Base-by-base conservation (phyloP, 2,113 vertebrate genomes). In the Pygoscelis antarcticus region DNA sequence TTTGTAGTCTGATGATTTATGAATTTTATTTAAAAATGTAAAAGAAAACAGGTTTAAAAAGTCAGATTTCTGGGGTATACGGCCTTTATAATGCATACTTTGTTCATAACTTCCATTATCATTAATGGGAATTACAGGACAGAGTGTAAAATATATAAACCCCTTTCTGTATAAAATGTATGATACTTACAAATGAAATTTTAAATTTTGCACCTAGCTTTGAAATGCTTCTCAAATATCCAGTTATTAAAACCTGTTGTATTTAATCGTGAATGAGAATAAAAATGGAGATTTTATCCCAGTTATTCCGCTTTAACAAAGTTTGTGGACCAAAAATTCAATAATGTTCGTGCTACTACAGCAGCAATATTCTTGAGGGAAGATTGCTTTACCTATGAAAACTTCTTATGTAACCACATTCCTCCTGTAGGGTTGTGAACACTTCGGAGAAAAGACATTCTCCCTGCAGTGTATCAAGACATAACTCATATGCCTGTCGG, bases 201-300 rank as follows among this genome's bases (percentile, higher is more conserved):
- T 65, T 40, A 84, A 69, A n/a, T 70, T 90, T 87, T 69, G 16
- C 16, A 54, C 6, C 14, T 71, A 55, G 17, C 64, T 92, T 96
- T 83, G 42, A 96, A 95, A 83, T 75, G 13, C 22, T 95, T 83
- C 68, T 89, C 58, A 90, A 83, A 90, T 89, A 89, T 22, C n/a
- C 21, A 72, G 54, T 70, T 90, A 93, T 81, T 90, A 86, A 92
- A 92, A 74, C 7, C 11, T 74, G 13, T 15, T 16, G 4, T 40
- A 86, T 16, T 91, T 94, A 91, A 76, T 44, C 78, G 19, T 30
- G 34, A 89, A 65, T 65, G 47, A 83, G 16, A 79, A 88, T n/a
- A 40, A 58, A 80, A 83, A 55, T 60, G 7, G 15, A 80, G 11
- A 46, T 72, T 96, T 96, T 81, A 78, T 69, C 22, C 15, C 27